phyloP scores from a whole-genome alignment of 1,140 invertebrate species.

The Monochamus saltuarius region DNA sequence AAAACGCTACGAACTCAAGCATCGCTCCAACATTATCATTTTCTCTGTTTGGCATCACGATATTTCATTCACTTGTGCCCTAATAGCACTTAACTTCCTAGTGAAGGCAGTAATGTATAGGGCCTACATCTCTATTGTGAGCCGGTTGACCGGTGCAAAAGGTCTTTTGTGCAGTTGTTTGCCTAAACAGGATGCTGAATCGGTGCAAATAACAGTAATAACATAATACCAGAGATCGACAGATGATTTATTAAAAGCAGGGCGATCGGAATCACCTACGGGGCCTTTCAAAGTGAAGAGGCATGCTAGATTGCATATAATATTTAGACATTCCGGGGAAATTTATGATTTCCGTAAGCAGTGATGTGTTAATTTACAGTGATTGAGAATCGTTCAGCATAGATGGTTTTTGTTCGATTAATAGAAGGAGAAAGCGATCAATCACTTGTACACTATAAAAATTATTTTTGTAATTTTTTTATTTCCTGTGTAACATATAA shows the following conservation, averaged over 20 bases:
- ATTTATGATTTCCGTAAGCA: constrained; percentile 40
- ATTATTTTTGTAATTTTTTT: too few species aligned
- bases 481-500: too few species aligned
- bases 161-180: constrained; percentile 42
- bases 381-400: too few species aligned
- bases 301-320: constrained; percentile 39
- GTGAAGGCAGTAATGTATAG: constrained; percentile 27
- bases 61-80: constrained; percentile 32
- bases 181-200: constrained; percentile 47
- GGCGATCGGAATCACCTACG: constrained; percentile 30
- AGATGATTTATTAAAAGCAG: constrained; percentile 45
- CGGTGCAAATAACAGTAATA: constrained; percentile 46
- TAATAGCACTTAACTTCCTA: constrained; percentile 33
- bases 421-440: too few species aligned
- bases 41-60: too few species aligned
- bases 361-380: constrained; percentile 40
- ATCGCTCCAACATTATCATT: too few species aligned
- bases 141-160: constrained; percentile 44
- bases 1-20: too few species aligned
- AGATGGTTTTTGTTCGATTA: too few species aligned
- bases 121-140: constrained; percentile 36
- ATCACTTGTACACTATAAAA: too few species aligned
- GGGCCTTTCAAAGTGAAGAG: constrained; percentile 41
- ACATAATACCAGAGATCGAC: constrained; percentile 42
- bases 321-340: constrained; percentile 44